Base-by-base conservation (phyloP, 2,113 vertebrate genomes). In the Petrocephalus microphthalmus region DNA sequence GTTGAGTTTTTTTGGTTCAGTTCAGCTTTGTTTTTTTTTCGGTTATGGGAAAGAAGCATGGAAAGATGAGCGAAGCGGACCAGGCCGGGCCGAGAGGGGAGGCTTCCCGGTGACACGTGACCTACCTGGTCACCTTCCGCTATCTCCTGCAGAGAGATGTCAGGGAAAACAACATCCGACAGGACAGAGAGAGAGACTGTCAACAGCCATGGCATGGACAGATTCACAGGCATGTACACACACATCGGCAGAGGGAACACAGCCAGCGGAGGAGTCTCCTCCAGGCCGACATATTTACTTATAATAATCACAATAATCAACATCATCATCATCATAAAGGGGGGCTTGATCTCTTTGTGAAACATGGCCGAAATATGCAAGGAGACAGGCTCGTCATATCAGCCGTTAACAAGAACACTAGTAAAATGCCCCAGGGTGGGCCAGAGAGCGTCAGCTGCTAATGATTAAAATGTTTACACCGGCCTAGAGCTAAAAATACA, bases 71-170 rank as follows among this genome's bases (percentile, higher is more conserved):
- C 96, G 95, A 96, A 97, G 96, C 96, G 95, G 94, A 94, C 94
- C 91, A 85, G 94, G 94, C 93, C 92, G 94, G 95, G 94, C 93
- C 92, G 94, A 95, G 94, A 93, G 92, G 92, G 93, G 93, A 91
- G 93, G 95, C 94, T 94, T 94, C 95, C 96, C 96, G 94, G 94
- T 90, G 96, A 88, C 95, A 94, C 91, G 94, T 91, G 45, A 97
- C 98, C 98, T 99, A 99, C 98, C 98, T 99, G 97, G 95, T 98
- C 98, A 96, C 96, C 98, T 97, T 99, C 97, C 97, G 97, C 97
- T 97, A 98, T 96, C 94, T 99, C 98, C 98, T 99, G 97, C 95
- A 97, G 97, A 96, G 95, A 97, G 95, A 95, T 93, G 95, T 96
- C 94, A 93, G 94, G 96, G 94, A 94, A 85, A 95, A 89, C 89